Evolutionary conservation across 2,888 invertebrate genomes (phyloP).

Genomic region (Leptinotarsa juncta): DNA sequence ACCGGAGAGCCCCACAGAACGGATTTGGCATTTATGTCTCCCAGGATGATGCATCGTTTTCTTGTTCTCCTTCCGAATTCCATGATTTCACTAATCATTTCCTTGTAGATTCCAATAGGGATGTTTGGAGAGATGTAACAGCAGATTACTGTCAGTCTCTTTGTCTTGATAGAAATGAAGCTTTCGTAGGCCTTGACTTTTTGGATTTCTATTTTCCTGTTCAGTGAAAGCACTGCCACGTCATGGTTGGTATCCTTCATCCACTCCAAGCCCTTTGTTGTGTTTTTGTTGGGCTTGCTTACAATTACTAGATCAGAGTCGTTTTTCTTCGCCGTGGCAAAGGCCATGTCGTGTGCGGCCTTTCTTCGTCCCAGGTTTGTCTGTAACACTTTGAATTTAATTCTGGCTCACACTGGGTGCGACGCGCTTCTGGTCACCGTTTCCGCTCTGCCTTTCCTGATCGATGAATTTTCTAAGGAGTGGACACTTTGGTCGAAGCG

Average conservation of each 20-base stretch:
- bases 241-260: constrained; percentile 15
- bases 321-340: not conserved
- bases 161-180: constrained; percentile 1
- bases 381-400: not conserved
- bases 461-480: constrained; percentile 2
- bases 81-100: constrained; percentile 20
- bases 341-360: constrained; percentile 1
- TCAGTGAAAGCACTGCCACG: constrained; percentile 22
- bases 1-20: constrained; percentile 27
- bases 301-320: not conserved
- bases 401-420: not conserved
- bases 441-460: not conserved
- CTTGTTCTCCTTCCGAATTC: not conserved
- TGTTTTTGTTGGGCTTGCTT: constrained; percentile 1
- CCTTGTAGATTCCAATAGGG: not conserved
- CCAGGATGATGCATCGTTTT: constrained; percentile 5
- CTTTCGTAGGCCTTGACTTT: not conserved
- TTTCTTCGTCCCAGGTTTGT: not conserved
- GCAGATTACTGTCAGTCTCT: constrained; percentile 2
- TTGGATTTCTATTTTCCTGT: constrained; percentile 16
- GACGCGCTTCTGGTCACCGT: no score
- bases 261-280: constrained; percentile 12
- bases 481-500: constrained; percentile 18
- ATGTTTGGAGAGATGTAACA: constrained; percentile 28
- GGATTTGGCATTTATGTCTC: constrained; percentile 34